Conservation (phyloP, 2,888 invertebrate genomes). For the Clitarchus hookeri region DNA sequence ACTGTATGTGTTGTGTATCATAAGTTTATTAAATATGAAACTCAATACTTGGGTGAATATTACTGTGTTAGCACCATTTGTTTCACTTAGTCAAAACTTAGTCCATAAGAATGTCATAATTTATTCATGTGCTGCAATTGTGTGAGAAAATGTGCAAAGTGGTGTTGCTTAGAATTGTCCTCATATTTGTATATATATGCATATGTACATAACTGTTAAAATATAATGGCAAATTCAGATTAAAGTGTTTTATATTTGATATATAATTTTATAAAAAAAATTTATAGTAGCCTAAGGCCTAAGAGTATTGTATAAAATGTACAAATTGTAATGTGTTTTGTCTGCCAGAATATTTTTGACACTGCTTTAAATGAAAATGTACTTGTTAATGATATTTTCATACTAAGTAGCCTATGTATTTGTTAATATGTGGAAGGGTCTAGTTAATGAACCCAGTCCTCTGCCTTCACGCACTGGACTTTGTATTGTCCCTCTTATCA, state of each 20-base stretch:
- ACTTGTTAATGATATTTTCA: not conserved
- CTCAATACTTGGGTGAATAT: not conserved
- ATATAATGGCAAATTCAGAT: not conserved
- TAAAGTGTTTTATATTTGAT: not conserved
- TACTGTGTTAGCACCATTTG: not conserved
- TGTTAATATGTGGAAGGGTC: not conserved
- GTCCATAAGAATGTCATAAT: not conserved
- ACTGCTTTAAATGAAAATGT: not conserved
- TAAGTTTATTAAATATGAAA: not conserved
- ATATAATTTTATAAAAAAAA: not conserved
- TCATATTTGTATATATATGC: not conserved
- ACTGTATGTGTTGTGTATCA: not conserved
- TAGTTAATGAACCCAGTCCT: too few species aligned
- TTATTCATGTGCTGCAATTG: not conserved
- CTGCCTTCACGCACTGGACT: not conserved
- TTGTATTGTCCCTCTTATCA: not conserved
- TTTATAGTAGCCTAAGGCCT: not conserved
- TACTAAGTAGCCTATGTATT: not conserved
- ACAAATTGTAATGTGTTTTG: not conserved
- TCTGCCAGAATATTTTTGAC: not conserved
- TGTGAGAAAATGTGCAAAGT: not conserved
- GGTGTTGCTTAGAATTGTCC: not conserved
- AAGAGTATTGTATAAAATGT: constrained; percentile 9
- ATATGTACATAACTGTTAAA: not conserved
- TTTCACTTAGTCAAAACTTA: not conserved